phyloP scores from a whole-genome alignment of 2,113 vertebrate genomes.

The Oplegnathus fasciatus region DNA sequence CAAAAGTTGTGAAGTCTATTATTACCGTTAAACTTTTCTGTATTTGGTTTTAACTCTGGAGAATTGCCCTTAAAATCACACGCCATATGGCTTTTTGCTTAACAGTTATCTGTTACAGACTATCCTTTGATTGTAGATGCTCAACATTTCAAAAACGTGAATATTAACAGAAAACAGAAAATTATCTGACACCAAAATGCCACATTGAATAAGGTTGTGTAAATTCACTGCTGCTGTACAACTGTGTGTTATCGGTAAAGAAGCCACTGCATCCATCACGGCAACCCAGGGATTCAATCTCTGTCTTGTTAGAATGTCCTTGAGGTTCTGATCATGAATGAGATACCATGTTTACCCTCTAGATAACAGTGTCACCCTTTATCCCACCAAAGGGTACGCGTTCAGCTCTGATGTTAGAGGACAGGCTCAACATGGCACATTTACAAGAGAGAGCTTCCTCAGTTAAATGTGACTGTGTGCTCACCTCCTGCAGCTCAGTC shows the following conservation, averaged over 20 bases:
- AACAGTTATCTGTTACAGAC: background rate
- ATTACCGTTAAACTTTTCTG: background rate
- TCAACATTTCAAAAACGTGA: background rate
- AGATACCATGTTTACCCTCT: conserved; percentile 68
- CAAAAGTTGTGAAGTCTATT: background rate
- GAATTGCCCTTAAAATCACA: background rate
- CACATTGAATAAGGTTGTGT: conserved; percentile 15
- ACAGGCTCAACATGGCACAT: conserved; percentile 25
- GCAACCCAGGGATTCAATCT: conserved; percentile 53
- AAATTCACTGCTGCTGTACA: conserved; percentile 10
- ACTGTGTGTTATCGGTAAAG: conserved; percentile 45
- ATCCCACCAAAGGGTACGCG: conserved; percentile 20
- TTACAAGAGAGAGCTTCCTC: conserved; percentile 9
- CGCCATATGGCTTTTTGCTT: background rate
- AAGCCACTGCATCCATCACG: conserved; percentile 51
- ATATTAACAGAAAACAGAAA: background rate
- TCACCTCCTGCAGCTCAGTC: background rate
- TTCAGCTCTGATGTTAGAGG: conserved; percentile 29
- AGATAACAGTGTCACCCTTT: conserved; percentile 52
- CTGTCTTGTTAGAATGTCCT: conserved; percentile 61
- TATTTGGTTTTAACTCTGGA: background rate
- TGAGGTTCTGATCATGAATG: conserved; percentile 60
- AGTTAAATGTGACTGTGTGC: conserved; percentile 7
- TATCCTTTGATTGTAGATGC: background rate
- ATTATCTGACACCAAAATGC: background rate